These are phyloP conservation scores for cattle (Bos taurus) DNA, from an alignment of 2,113 vertebrate genomes.

Conservation along the genomic window DNA sequence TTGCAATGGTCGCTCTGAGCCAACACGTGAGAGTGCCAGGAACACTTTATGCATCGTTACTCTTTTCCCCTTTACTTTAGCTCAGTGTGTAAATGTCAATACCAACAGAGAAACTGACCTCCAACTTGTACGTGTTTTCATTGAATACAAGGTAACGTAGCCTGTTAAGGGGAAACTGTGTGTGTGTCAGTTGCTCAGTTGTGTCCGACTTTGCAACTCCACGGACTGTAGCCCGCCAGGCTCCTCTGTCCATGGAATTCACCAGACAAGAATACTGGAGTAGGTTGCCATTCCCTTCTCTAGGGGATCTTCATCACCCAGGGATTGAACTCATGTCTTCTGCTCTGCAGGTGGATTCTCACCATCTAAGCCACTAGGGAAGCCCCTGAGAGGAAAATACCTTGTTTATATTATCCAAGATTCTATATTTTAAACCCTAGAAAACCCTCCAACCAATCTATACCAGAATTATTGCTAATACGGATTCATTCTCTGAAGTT, in stretches of 20 bases:
- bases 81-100: accelerated
- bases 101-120: background rate
- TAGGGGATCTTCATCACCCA: background rate
- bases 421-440: background rate
- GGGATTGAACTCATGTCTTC: background rate
- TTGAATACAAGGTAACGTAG: background rate
- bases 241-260: background rate
- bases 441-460: background rate
- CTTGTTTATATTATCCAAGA: background rate
- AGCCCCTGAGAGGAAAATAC: background rate
- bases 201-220: background rate
- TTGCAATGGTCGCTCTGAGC: background rate
- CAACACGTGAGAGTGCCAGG: accelerated
- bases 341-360: background rate
- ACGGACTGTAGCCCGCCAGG: background rate
- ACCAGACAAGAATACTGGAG: background rate
- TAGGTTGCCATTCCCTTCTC: background rate
- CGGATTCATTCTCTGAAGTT: background rate
- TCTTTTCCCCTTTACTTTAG: background rate
- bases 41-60: accelerated
- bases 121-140: background rate
- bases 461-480: background rate
- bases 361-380: background rate
- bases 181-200: background rate
- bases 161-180: background rate